Percentiles rank a stretch among this genome's conserved stretches.
These are phyloP conservation scores for Bombyx mandarina DNA, from an alignment of 1,140 invertebrate genomes.

Conservation along the genomic window DNA sequence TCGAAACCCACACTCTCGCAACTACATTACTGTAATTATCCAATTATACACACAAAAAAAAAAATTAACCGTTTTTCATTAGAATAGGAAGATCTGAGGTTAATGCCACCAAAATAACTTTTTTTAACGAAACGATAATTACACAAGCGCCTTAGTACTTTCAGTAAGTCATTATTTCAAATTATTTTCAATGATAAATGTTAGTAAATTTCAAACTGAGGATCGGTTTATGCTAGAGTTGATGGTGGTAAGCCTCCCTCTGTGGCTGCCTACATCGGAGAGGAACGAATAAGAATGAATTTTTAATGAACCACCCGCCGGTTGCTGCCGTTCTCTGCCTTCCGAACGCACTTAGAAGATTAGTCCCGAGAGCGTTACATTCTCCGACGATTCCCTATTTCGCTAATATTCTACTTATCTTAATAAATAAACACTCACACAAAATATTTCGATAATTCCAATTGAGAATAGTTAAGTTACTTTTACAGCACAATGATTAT, in stretches of 20 bases:
- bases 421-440: too few relatives aligned
- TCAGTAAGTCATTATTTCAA: neutral
- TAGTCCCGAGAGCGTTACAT: conserved; percentile 52
- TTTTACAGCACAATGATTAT: too few relatives aligned
- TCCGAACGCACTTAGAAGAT: conserved; percentile 66
- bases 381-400: too few relatives aligned
- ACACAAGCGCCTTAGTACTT: too few relatives aligned
- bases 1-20: conserved; percentile 41
- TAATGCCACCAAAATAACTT: conserved; percentile 12
- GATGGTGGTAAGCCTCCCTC: conserved; percentile 33
- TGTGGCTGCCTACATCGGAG: conserved; percentile 47
- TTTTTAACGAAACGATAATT: too few relatives aligned
- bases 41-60: conserved; percentile 33
- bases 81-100: conserved; percentile 5
- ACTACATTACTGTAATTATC: conserved; percentile 65
- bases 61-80: conserved; percentile 8
- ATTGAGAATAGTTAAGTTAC: too few relatives aligned
- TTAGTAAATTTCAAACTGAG: conserved; percentile 1
- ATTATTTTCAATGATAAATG: neutral
- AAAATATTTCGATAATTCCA: too few relatives aligned
- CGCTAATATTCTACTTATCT: too few relatives aligned
- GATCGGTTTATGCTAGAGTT: conserved; percentile 42
- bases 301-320: conserved; percentile 56
- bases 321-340: conserved; percentile 15
- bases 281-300: conserved; percentile 64